These are phyloP conservation scores for Drosophila pseudotalamancana DNA, from an alignment of 2,888 invertebrate genomes.

Conservation along the genomic window DNA sequence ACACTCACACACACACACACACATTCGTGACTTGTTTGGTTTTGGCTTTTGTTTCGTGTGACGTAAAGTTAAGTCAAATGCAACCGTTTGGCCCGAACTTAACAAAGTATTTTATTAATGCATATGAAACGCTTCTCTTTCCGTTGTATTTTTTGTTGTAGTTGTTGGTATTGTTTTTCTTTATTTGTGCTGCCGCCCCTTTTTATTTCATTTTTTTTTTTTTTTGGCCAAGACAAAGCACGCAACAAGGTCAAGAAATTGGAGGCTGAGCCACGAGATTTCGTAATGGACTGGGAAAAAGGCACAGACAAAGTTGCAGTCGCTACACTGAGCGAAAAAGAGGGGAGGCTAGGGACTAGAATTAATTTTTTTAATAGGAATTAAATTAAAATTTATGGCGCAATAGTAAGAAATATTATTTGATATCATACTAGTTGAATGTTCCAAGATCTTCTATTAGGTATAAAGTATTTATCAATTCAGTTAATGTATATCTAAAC, in stretches of 20 bases:
- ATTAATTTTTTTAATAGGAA: no score
- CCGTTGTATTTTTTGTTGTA: conserved; percentile 18
- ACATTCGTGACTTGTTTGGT: conserved; percentile 13
- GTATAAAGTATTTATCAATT: no score
- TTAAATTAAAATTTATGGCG: no score
- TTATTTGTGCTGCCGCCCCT: conserved; percentile 31
- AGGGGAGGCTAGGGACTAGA: no score
- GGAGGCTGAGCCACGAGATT: conserved; percentile 47
- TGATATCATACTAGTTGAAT: no score
- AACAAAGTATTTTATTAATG: conserved; percentile 23
- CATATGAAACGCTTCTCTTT: conserved; percentile 21
- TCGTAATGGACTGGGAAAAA: conserved; percentile 56
- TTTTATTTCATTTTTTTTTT: no score
- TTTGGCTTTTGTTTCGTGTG: conserved; percentile 59
- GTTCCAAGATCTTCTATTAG: no score
- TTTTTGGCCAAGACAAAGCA: conserved; percentile 43
- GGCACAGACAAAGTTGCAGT: conserved; percentile 9
- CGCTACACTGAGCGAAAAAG: no score
- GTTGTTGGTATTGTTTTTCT: no score
- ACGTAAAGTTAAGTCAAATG: conserved; percentile 72
- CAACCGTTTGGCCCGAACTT: conserved; percentile 50
- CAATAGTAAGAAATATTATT: no score
- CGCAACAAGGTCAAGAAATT: conserved; percentile 75
- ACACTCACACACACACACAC: conserved; percentile 2
- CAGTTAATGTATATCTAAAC: no score